Percentiles rank a stretch among this genome's conserved stretches.
Conservation (phyloP, 2,888 invertebrate species). For the Dynastes grantii region DNA sequence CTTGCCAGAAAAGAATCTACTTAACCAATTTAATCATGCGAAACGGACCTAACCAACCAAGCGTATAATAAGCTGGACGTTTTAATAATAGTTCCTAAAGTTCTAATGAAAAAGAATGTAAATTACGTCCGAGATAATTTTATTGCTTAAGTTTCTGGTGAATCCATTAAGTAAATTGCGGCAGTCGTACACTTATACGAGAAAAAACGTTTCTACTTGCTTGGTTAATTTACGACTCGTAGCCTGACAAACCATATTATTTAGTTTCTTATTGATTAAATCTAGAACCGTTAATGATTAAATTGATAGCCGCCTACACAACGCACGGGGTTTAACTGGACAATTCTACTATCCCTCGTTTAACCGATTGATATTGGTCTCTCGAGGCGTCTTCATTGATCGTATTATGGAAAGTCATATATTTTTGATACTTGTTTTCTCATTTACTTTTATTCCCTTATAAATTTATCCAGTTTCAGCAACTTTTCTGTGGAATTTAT, state of each 20-base stretch:
- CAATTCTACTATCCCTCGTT: not conserved
- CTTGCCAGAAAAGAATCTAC: no score
- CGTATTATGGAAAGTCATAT: not conserved
- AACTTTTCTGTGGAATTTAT: no score
- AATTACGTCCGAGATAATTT: not conserved
- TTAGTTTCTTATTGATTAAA: slow-evolving; percentile 7
- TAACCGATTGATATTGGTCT: not conserved
- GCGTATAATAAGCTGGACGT: no score
- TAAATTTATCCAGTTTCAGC: no score
- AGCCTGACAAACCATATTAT: not conserved
- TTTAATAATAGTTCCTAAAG: not conserved
- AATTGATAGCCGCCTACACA: not conserved
- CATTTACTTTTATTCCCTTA: not conserved
- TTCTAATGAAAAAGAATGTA: slow-evolving; percentile 7
- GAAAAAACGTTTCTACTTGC: not conserved
- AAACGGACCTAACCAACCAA: no score
- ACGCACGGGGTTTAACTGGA: not conserved
- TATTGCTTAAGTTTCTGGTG: not conserved
- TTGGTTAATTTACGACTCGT: not conserved
- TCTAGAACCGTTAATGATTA: not conserved
- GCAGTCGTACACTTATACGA: not conserved
- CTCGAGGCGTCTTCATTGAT: not conserved
- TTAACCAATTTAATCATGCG: no score
- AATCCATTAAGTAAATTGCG: not conserved
- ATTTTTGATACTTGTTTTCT: not conserved